These are phyloP conservation scores for Actenoides hombroni DNA, from an alignment of 2,113 vertebrate species.

Conservation along the genomic window DNA sequence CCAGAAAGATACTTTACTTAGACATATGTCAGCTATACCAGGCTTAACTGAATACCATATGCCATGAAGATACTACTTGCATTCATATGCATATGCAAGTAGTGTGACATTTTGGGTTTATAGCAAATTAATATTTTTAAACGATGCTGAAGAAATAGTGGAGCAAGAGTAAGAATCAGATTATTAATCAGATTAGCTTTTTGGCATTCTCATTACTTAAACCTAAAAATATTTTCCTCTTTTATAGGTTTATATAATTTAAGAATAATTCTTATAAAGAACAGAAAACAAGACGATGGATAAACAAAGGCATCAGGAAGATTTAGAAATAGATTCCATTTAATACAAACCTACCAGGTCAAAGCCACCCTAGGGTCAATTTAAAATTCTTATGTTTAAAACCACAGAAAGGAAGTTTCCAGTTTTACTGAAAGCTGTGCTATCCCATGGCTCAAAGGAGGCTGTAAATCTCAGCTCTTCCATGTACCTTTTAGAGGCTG, in stretches of 20 bases:
- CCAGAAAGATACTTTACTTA: neutral
- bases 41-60: constrained; percentile 29
- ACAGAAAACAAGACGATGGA: neutral
- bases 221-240: neutral
- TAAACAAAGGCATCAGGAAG: neutral
- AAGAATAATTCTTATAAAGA: neutral
- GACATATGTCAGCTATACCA: neutral
- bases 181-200: neutral
- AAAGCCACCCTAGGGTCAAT: neutral
- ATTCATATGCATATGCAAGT: neutral
- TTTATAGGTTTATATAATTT: neutral
- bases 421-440: neutral
- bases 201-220: neutral
- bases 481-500: neutral
- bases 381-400: neutral
- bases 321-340: neutral
- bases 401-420: constrained; percentile 3
- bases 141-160: neutral
- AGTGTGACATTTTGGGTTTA: neutral
- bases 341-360: neutral
- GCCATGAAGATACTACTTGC: neutral
- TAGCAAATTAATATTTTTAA: constrained; percentile 8
- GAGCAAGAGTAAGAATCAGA: neutral
- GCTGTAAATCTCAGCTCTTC: neutral
- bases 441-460: neutral